Evolutionary conservation across 1,140 invertebrate species (phyloP), one percentile per base, ranked within the genome.

Genomic region (Andrena cerasifolii): DNA sequence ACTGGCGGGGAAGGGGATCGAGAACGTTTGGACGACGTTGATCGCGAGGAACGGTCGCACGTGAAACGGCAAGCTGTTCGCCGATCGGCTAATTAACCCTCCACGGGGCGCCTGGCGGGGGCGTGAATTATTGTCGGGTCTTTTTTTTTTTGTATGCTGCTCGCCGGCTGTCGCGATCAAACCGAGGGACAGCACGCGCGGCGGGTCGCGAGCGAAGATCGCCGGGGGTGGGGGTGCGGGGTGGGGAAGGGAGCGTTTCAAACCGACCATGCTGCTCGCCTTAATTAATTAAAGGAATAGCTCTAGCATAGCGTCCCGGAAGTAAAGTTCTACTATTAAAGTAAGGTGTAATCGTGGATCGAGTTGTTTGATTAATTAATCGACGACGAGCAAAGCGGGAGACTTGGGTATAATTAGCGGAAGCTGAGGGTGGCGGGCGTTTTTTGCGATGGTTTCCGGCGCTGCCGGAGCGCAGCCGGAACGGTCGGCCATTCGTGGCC

Each of bases 241-340:
- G n/a, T n/a, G n/a, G n/a, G 36, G 36, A 66, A 73, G 45, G 51
- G 47, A 62, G 84, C 67, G 61, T 84, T 84, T 80, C n/a, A 83
- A 85, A 86, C 78, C 81, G 81, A 86, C 85, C 85, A 86, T 84
- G 85, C 74, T 86, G 79, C 81, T 86, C 85, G 85, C 85, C 85
- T 86, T 86, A 86, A 86, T 81, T 78, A 86, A 86, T 86, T 86
- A 85, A 86, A 76, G 76, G 67, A 82, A 82, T 86, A 86, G 79
- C 66, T 76, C 73, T 85, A 85, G 83, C 71, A 43, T 86, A 85
- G 71, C 74, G 72, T 85, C 72, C 80, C 76, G 73, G 70, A 82
- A 80, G 62, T 85, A 82, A 85, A 54, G 65, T 63, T n/a, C 53
- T 72, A 82, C 74, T 66, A 85, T 65, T 85, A 84, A 78, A 74